Percentiles rank a stretch among this genome's conserved stretches.
Conservation (phyloP, 2,113 vertebrate genomes). For the Arothron firmamentum region DNA sequence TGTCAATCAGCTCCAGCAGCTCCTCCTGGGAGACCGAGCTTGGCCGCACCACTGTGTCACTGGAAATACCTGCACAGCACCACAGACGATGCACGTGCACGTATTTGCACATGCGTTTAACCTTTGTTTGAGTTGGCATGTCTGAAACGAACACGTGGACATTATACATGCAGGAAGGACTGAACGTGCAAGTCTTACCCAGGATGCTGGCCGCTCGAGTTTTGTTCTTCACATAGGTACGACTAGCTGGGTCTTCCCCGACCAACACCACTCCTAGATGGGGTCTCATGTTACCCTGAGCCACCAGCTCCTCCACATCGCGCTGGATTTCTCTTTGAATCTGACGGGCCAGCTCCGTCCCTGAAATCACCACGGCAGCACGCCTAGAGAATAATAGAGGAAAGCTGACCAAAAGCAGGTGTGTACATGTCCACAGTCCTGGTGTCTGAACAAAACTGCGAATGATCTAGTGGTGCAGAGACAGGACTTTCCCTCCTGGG, state of each 20-base stretch:
- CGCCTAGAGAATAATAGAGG: slow-evolving; percentile 59
- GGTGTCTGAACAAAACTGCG: no score
- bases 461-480: no score
- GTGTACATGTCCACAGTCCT: no score
- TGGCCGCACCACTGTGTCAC: slow-evolving; percentile 83
- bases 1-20: slow-evolving; percentile 80
- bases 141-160: no score
- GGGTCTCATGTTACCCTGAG: slow-evolving; percentile 83
- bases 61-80: slow-evolving; percentile 73
- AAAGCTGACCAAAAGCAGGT: background rate
- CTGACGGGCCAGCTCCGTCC: slow-evolving; percentile 82
- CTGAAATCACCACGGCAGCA: slow-evolving; percentile 84
- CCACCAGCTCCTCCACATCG: slow-evolving; percentile 81
- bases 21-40: slow-evolving; percentile 86
- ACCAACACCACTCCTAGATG: slow-evolving; percentile 88
- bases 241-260: slow-evolving; percentile 86
- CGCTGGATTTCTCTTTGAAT: slow-evolving; percentile 83
- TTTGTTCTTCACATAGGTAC: slow-evolving; percentile 88
- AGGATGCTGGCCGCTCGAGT: slow-evolving; percentile 82
- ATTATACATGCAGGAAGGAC: no score
- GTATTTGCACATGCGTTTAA: background rate
- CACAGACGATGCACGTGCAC: background rate
- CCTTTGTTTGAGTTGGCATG: no score
- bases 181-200: slow-evolving; percentile 65
- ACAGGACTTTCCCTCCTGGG: no score